phyloP scores from a whole-genome alignment of 2,113 vertebrate species.

The Dipodomys ordii region DNA sequence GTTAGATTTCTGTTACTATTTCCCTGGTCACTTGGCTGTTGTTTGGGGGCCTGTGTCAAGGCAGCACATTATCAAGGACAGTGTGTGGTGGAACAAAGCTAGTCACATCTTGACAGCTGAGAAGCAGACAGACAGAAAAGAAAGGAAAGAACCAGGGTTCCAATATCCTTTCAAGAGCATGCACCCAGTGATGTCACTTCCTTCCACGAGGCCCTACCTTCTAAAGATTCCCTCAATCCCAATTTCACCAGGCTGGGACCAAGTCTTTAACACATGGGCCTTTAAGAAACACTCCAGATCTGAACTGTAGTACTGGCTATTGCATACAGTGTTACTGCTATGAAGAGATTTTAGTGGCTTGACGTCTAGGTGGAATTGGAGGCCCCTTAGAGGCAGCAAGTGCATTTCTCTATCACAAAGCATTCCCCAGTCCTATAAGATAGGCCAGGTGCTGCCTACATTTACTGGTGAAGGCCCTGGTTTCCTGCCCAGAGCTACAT shows the following conservation, averaged over 20 bases:
- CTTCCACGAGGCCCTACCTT: background rate
- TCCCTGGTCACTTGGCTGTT: background rate
- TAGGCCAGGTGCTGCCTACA: background rate
- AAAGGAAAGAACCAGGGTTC: background rate
- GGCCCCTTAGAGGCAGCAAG: background rate
- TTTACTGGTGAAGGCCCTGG: background rate
- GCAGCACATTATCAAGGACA: background rate
- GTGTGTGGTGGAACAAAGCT: background rate
- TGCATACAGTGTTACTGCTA: background rate
- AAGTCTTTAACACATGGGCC: background rate
- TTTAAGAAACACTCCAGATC: background rate
- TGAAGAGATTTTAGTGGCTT: background rate
- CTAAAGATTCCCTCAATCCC: background rate
- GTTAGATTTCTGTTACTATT: background rate
- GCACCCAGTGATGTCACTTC: background rate
- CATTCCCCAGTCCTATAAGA: background rate
- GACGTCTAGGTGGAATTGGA: background rate
- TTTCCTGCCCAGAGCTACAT: background rate
- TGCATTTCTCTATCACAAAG: background rate
- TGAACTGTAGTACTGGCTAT: background rate
- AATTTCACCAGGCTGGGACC: background rate
- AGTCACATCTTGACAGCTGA: background rate
- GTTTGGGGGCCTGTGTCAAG: background rate
- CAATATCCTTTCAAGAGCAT: background rate
- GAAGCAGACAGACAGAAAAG: background rate